Base-by-base conservation (phyloP, 2,888 invertebrate species). In the Antheraea yamamai region DNA sequence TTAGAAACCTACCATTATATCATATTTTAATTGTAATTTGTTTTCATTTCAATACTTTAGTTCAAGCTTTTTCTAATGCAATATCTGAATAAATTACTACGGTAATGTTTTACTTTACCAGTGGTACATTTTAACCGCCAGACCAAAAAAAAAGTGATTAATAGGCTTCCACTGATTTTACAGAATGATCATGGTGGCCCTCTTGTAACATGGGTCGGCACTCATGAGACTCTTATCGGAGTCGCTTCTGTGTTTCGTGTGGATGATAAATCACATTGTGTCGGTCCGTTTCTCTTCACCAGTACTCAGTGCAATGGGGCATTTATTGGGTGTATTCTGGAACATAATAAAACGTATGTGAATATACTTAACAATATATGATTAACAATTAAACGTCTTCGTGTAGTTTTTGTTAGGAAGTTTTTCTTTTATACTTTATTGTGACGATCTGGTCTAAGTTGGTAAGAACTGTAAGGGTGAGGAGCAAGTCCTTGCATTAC, bases 181-280 rank as follows among this genome's bases (percentile, higher is more conserved):
- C 76, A 91, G 90, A 91, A 91, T 66, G 91, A 91, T 76, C 91
- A 91, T 75, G 91, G 91, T 0, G 89, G 90, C 0, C 91, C 91
- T 0, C 79, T 91, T 0, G 82, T 90, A 4, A 84, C 88, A 0
- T 90, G 88, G 88, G 78, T 84, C 2, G 87, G 87, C 0, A 73
- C 79, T 0, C 77, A 76, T 0, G 87, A 88, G 74, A 77, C 84
- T 0, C 79, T 91, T 0, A 86, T 91, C 0, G 91, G 89, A 0
- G 84, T 91, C 2, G 90, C 91, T 0, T 89, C 91, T 0, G 86
- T 90, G 16, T 91, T 89, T 78, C 83, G 82, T 23, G 81, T 91
- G 0, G 79, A 79, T 26, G 72, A 74, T 0, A 30, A 77, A 0
- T 76, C 68, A 6, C 74, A 78, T 23, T 91, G 91, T 74, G 79